These are phyloP conservation scores for Caenorhabditis brenneri DNA, from an alignment of 1,140 invertebrate species.

Conservation along the genomic window DNA sequence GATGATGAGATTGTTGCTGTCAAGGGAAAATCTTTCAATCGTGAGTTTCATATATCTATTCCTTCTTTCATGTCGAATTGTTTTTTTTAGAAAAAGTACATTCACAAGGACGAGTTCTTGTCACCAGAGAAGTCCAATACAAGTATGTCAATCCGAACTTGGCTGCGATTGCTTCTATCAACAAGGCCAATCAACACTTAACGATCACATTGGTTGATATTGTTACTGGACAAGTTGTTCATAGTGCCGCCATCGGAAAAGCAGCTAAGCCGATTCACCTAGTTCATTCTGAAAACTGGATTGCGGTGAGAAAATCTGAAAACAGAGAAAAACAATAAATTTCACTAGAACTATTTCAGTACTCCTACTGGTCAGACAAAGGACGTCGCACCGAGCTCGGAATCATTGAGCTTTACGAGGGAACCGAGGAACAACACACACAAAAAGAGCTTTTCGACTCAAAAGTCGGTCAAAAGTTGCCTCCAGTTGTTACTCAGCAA, in stretches of 20 bases:
- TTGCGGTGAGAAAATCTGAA: constrained; percentile 75
- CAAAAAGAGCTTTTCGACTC: constrained; percentile 76
- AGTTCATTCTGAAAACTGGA: constrained; percentile 95
- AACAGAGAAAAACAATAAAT: too few species aligned
- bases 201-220: constrained; percentile 84
- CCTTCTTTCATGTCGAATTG: background rate
- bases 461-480: constrained; percentile 75
- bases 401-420: constrained; percentile 92
- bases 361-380: constrained; percentile 92
- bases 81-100: constrained; percentile 81
- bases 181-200: constrained; percentile 45
- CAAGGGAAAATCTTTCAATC: constrained; percentile 59
- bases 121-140: constrained; percentile 93
- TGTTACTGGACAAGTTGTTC: constrained; percentile 80
- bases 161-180: constrained; percentile 72
- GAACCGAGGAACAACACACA: constrained; percentile 70
- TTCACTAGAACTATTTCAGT: constrained; percentile 73
- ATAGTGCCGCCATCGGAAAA: constrained; percentile 72
- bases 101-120: constrained; percentile 90
- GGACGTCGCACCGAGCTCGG: constrained; percentile 86
- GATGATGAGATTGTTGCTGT: constrained; percentile 62
- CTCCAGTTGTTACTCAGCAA: constrained; percentile 84
- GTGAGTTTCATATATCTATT: constrained; percentile 55
- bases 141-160: constrained; percentile 98
- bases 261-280: constrained; percentile 83